phyloP scores from a whole-genome alignment of 2,888 invertebrate species.

The Masnerella sp. region DNA sequence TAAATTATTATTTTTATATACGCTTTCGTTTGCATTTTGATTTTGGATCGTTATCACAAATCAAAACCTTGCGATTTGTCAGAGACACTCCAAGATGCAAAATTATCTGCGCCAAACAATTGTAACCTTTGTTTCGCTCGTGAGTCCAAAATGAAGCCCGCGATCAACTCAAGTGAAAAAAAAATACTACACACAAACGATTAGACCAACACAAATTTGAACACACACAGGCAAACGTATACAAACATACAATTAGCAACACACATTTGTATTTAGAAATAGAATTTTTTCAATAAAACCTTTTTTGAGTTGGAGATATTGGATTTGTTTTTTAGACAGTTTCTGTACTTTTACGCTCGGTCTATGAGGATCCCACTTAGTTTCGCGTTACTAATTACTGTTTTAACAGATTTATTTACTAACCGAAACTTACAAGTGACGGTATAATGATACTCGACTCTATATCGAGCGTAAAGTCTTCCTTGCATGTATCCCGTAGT shows the following conservation, averaged over 20 bases:
- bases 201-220: slow-evolving; percentile 32
- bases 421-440: slow-evolving; percentile 27
- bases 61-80: too few relatives aligned
- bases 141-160: too few relatives aligned
- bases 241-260: slow-evolving; percentile 31
- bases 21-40: too few relatives aligned
- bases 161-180: too few relatives aligned
- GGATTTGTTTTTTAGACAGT: slow-evolving; percentile 59
- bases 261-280: slow-evolving; percentile 57
- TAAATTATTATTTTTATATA: too few relatives aligned
- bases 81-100: too few relatives aligned
- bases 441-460: slow-evolving; percentile 31
- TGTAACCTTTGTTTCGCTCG: too few relatives aligned
- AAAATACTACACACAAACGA: too few relatives aligned
- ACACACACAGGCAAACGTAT: slow-evolving; percentile 39
- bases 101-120: too few relatives aligned
- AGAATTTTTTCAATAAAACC: slow-evolving; percentile 56
- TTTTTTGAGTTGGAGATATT: slow-evolving; percentile 56
- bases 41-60: too few relatives aligned
- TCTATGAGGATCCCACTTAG: slow-evolving; percentile 24
- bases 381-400: too few relatives aligned
- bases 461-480: slow-evolving; percentile 58
- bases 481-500: slow-evolving; percentile 60
- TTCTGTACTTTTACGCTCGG: slow-evolving; percentile 59
- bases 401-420: slow-evolving; percentile 20